Evolutionary conservation across 1,140 invertebrate genomes (phyloP).

Genomic region (Temnothorax curvispinosus): DNA sequence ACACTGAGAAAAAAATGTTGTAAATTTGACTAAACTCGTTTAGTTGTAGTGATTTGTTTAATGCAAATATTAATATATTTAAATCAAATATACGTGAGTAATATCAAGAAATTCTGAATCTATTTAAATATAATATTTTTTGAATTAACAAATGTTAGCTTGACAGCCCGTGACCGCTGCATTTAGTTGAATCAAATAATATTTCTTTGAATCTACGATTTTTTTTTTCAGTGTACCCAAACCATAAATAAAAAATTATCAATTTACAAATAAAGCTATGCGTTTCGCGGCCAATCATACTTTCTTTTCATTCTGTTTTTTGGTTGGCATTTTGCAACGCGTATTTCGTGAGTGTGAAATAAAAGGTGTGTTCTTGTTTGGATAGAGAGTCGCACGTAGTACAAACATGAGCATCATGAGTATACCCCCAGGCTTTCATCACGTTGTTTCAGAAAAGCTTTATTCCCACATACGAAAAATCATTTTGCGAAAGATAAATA

Average conservation of each 20-base stretch:
- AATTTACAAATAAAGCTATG: conserved; percentile 24
- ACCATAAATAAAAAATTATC: not conserved
- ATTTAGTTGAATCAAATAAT: too few relatives aligned
- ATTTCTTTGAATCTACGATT: too few relatives aligned
- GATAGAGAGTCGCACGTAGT: not conserved
- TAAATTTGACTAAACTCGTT: too few relatives aligned
- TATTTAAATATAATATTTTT: too few relatives aligned
- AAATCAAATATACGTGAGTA: too few relatives aligned
- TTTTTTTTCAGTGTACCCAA: too few relatives aligned
- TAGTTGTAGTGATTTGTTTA: too few relatives aligned
- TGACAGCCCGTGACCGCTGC: too few relatives aligned
- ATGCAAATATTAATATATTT: too few relatives aligned
- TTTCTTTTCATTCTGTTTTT: not conserved
- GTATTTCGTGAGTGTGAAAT: conserved; percentile 14
- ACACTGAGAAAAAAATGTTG: too few relatives aligned
- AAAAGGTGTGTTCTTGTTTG: conserved; percentile 34
- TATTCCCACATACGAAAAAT: not conserved
- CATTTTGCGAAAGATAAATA: not conserved
- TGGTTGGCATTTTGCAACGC: not conserved
- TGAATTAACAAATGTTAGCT: too few relatives aligned
- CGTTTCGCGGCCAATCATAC: not conserved
- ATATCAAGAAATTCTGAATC: too few relatives aligned
- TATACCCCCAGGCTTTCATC: conserved; percentile 27
- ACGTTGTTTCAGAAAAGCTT: conserved; percentile 8
- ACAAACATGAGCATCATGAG: conserved; percentile 29